A percentile compares a stretch with the other conserved stretches of the same genome.
phyloP scores from a whole-genome alignment of 1,140 invertebrate species.

The Trinorchestia longiramus region DNA sequence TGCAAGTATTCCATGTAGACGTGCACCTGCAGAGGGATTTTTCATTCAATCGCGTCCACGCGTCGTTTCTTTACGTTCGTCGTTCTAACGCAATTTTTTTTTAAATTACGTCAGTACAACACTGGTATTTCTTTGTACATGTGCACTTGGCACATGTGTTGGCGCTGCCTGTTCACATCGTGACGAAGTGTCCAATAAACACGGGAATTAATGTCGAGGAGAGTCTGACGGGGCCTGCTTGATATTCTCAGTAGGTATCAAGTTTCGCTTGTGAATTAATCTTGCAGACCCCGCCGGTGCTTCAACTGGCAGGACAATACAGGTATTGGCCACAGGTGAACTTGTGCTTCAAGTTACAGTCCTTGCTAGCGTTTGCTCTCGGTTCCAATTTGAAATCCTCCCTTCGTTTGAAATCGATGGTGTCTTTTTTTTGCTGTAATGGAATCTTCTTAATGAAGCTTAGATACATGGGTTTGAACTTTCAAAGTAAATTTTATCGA shows the following conservation, averaged over 20 bases:
- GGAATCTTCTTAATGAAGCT: background rate
- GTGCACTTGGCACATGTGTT: background rate
- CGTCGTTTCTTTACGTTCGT: background rate
- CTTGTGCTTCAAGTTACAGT: background rate
- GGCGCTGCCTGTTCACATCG: background rate
- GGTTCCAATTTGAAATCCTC: background rate
- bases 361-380: background rate
- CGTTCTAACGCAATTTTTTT: background rate
- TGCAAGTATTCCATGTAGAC: background rate
- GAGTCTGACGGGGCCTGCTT: background rate
- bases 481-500: background rate
- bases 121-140: background rate
- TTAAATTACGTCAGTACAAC: background rate
- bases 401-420: background rate
- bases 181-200: background rate
- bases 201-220: background rate
- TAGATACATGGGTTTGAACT: background rate
- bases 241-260: constrained; percentile 8
- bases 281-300: background rate
- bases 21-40: background rate
- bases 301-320: background rate
- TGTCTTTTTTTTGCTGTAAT: background rate
- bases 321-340: background rate
- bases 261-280: constrained; percentile 1
- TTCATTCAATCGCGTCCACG: background rate